phyloP scores from a whole-genome alignment of 92 coral and sea anemone species.

The Palythoa caribaeorum region DNA sequence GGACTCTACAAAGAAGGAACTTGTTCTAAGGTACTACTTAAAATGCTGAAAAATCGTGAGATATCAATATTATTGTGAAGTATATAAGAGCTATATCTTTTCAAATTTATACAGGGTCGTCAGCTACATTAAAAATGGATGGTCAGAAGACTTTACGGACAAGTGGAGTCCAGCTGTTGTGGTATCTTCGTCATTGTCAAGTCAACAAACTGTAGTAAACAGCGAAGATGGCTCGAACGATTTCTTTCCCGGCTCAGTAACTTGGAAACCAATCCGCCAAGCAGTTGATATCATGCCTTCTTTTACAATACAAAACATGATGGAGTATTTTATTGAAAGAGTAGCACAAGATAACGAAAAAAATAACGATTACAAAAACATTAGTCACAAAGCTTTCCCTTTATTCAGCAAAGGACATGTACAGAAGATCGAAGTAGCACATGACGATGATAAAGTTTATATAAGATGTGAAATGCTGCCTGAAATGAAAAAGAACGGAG shows the following conservation, averaged over 20 bases:
- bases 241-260: background rate
- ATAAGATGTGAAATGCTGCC: background rate
- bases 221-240: too few species aligned
- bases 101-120: too few species aligned
- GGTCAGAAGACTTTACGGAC: too few species aligned
- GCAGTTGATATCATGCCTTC: background rate
- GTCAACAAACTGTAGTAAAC: too few species aligned
- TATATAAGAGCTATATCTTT: too few species aligned
- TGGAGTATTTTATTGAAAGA: background rate
- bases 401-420: background rate
- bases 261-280: constrained; percentile 1
- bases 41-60: too few species aligned
- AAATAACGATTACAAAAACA: background rate
- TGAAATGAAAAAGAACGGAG: background rate
- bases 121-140: too few species aligned
- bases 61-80: too few species aligned
- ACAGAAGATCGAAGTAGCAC: background rate
- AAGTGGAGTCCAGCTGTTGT: too few species aligned
- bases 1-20: constrained; percentile 64
- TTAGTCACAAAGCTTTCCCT: background rate
- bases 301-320: background rate
- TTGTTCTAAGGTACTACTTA: constrained; percentile 56
- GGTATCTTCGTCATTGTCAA: too few species aligned
- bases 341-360: background rate
- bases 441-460: background rate